Conservation (phyloP, 2,113 vertebrate genomes). For the Gallinago paraguaiae region DNA sequence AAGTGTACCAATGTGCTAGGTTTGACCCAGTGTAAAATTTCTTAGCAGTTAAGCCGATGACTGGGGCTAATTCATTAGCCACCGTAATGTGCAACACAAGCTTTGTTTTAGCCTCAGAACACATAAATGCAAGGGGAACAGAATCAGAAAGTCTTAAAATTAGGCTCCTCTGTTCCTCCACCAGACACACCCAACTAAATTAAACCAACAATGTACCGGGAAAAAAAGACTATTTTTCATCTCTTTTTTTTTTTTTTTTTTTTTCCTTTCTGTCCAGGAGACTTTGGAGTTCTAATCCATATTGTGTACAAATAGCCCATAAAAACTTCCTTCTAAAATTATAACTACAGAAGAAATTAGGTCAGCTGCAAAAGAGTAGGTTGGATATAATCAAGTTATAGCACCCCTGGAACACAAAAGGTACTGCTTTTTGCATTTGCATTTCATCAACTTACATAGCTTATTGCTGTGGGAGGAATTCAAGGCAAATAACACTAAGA, state of each 20-base stretch:
- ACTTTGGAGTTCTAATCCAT: background rate
- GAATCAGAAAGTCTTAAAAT: background rate
- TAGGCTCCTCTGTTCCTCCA: background rate
- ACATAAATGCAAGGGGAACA: background rate
- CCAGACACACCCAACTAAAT: background rate
- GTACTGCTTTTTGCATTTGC: slow-evolving; percentile 14
- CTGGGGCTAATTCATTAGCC: background rate
- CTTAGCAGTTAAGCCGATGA: background rate
- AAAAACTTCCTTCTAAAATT: slow-evolving; percentile 34
- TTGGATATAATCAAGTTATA: background rate
- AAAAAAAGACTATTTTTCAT: slow-evolving; percentile 11
- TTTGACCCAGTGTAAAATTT: background rate
- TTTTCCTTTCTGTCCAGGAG: background rate
- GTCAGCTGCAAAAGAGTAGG: slow-evolving; percentile 9
- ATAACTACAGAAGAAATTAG: slow-evolving; percentile 40
- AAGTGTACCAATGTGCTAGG: background rate
- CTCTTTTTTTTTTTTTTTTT: background rate
- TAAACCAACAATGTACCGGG: background rate
- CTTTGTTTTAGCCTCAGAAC: slow-evolving; percentile 3
- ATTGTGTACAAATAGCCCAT: background rate
- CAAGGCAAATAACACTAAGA: background rate
- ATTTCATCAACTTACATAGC: background rate
- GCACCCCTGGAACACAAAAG: slow-evolving; percentile 11
- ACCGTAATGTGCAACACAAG: background rate
- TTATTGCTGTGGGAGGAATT: background rate